A percentile compares a stretch with the other conserved stretches of the same genome.
phyloP scores from a whole-genome alignment of 1,140 invertebrate species.

The Hypsibius dujardini region DNA sequence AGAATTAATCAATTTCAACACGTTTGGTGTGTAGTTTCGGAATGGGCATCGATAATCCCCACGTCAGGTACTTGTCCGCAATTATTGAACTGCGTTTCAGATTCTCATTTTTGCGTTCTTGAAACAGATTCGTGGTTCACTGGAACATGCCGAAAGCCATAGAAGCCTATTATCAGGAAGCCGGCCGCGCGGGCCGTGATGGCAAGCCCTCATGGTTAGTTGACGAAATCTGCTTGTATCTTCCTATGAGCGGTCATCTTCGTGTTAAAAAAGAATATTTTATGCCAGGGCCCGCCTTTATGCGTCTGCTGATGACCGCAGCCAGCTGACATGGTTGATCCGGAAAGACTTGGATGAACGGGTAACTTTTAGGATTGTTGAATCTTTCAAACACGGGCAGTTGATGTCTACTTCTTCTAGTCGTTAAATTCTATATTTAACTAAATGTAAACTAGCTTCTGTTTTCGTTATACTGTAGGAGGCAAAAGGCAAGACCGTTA shows the following conservation, averaged over 20 bases:
- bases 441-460: conserved; percentile 2
- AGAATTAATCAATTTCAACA: conserved; percentile 40
- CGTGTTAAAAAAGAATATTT: too few relatives aligned
- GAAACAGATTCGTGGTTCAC: conserved; percentile 54
- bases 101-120: too few relatives aligned
- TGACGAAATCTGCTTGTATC: conserved; percentile 39
- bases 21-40: conserved; percentile 40
- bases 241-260: conserved; percentile 48
- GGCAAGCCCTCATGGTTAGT: conserved; percentile 34
- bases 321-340: conserved; percentile 59
- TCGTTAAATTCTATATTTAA: conserved; percentile 23
- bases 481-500: conserved; percentile 22
- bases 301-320: conserved; percentile 28
- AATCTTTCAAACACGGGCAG: too few relatives aligned
- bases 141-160: conserved; percentile 45
- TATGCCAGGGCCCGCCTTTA: too few relatives aligned
- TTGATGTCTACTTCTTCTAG: conserved; percentile 24
- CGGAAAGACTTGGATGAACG: conserved; percentile 43
- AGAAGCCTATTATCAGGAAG: conserved; percentile 38
- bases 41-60: conserved; percentile 53
- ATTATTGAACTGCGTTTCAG: too few relatives aligned
- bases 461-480: conserved; percentile 18
- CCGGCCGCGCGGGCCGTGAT: conserved; percentile 47
- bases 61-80: conserved; percentile 36
- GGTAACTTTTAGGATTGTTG: conserved; percentile 40